Conservation (phyloP, 2,113 vertebrate species). For the Elaphurus davidianus region DNA sequence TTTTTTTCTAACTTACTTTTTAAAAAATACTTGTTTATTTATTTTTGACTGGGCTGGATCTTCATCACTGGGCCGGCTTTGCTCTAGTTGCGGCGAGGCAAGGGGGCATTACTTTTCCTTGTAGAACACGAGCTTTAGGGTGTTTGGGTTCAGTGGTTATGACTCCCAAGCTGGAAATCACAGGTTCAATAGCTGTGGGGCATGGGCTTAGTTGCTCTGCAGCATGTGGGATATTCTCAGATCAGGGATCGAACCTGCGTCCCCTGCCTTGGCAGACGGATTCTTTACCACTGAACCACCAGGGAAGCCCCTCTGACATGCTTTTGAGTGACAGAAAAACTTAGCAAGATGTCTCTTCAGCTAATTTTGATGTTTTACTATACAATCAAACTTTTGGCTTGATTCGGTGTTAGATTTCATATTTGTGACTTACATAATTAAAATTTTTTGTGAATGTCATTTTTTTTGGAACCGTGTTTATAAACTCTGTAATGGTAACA, state of each 20-base stretch:
- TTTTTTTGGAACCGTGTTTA: not conserved
- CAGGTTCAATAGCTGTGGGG: not conserved
- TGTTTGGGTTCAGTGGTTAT: not conserved
- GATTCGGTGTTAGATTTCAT: not conserved
- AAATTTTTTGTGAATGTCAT: not conserved
- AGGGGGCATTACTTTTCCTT: not conserved
- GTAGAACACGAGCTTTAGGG: not conserved
- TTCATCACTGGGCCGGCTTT: not conserved
- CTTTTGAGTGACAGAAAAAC: not conserved
- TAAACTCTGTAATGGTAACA: not conserved
- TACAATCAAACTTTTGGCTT: not conserved
- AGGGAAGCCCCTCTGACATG: not conserved
- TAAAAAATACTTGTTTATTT: not conserved
- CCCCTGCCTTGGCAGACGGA: not conserved
- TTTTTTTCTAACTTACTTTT: not conserved
- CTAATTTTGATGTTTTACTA: not conserved
- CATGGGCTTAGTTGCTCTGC: not conserved
- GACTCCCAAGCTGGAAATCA: not conserved
- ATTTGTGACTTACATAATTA: not conserved
- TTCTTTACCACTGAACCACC: not conserved
- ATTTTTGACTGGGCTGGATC: not conserved
- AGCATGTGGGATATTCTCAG: not conserved
- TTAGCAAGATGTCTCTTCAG: not conserved
- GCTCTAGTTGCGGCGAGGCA: fast-evolving
- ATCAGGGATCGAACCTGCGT: not conserved